Evolutionary conservation across 2,113 vertebrate species (phyloP).

Genomic region (Carassius gibelio): DNA sequence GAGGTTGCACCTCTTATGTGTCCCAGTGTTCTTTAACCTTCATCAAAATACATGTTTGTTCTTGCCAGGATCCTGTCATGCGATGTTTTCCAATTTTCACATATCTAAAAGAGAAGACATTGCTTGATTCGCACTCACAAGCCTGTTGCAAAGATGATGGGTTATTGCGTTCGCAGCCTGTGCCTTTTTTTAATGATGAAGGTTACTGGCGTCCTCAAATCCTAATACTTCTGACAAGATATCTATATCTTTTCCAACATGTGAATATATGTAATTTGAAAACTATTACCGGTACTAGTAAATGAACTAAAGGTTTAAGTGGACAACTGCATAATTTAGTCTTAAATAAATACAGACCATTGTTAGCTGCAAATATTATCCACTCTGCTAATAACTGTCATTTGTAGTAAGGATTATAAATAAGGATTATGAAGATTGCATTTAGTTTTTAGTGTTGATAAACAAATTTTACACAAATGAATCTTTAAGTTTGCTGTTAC

Average conservation of each 20-base stretch:
- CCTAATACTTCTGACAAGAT: not conserved
- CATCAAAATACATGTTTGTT: conserved; percentile 9
- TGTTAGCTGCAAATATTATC: too few species aligned
- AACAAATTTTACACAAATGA: too few species aligned
- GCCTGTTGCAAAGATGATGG: not conserved
- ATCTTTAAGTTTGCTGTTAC: too few species aligned
- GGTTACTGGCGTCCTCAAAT: not conserved
- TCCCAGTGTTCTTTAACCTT: conserved; percentile 8
- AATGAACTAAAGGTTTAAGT: not conserved
- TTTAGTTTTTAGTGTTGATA: too few species aligned
- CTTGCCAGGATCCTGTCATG: conserved; percentile 1
- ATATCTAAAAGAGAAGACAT: not conserved
- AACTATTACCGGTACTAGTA: not conserved
- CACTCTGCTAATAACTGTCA: too few species aligned
- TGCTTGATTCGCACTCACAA: not conserved
- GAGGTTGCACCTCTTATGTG: not conserved
- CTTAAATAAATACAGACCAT: too few species aligned
- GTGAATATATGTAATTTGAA: not conserved
- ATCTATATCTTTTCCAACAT: too few species aligned
- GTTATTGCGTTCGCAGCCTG: not conserved
- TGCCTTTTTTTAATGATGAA: too few species aligned
- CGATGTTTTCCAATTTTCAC: not conserved
- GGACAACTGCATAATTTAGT: too few species aligned
- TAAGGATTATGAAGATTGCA: too few species aligned
- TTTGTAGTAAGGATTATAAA: too few species aligned